A percentile compares a stretch with the other conserved stretches of the same genome.
phyloP scores from a whole-genome alignment of 2,113 vertebrate genomes.

The Petrocephalus microphthalmus region DNA sequence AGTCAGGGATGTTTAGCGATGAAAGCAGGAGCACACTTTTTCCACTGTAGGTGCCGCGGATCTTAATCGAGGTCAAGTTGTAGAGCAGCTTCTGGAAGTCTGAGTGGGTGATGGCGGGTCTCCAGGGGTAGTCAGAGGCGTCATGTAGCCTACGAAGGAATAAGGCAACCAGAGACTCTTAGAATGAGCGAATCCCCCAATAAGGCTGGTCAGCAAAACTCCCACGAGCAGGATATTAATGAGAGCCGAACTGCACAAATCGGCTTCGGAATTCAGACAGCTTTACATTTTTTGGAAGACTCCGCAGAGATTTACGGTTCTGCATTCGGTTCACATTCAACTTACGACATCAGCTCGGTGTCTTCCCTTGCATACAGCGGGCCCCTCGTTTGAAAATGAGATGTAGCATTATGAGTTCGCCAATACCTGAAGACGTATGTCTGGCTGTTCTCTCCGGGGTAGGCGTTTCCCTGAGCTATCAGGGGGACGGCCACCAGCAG shows the following conservation, averaged over 20 bases:
- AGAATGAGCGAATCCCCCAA: neutral
- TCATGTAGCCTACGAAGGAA: slow-evolving; percentile 74
- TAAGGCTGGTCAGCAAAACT: neutral
- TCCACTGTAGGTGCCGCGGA: slow-evolving; percentile 90
- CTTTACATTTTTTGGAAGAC: neutral
- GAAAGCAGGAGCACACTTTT: slow-evolving; percentile 63
- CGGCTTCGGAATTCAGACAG: neutral
- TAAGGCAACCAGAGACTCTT: neutral
- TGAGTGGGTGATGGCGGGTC: slow-evolving; percentile 70
- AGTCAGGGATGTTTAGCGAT: neutral
- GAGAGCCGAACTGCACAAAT: neutral
- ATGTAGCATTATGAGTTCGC: neutral
- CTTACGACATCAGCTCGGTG: neutral
- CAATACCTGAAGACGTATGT: slow-evolving; percentile 81
- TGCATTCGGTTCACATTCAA: neutral
- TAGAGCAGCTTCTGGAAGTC: slow-evolving; percentile 94
- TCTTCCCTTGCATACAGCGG: neutral
- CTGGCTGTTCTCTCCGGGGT: slow-evolving; percentile 74
- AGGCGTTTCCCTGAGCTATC: slow-evolving; percentile 91
- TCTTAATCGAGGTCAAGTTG: slow-evolving; percentile 88
- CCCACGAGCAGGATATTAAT: neutral
- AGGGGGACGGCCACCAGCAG: slow-evolving; percentile 79
- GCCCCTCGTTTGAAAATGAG: neutral
- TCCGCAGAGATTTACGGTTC: neutral
- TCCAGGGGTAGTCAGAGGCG: slow-evolving; percentile 85